Conservation (phyloP, 2,113 vertebrate species). For the Raja brachyura region DNA sequence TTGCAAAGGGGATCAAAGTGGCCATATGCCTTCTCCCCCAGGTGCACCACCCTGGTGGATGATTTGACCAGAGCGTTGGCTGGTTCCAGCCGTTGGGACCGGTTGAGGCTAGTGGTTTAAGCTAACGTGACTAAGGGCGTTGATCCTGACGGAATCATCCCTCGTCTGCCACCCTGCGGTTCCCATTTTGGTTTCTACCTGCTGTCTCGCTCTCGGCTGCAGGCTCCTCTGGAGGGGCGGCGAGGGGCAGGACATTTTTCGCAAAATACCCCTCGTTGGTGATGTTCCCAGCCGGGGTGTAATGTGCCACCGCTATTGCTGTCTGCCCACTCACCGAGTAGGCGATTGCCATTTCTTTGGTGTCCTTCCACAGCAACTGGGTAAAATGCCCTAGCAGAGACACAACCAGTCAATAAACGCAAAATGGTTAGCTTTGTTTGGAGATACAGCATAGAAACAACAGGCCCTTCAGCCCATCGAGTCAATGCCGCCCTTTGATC, state of each 20-base stretch:
- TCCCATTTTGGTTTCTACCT: background rate
- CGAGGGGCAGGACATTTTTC: background rate
- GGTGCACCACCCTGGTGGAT: no score
- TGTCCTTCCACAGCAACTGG: slow-evolving; percentile 14
- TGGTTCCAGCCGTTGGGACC: no score
- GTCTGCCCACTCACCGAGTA: background rate
- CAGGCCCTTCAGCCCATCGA: no score
- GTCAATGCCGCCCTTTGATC: no score
- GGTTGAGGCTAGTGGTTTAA: background rate
- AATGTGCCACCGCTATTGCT: background rate
- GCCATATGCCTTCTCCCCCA: no score
- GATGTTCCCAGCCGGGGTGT: slow-evolving; percentile 1
- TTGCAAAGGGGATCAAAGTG: background rate
- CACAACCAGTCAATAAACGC: background rate
- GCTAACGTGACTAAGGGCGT: background rate
- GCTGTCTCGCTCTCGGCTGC: background rate
- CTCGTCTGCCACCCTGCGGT: background rate
- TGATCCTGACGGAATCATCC: no score
- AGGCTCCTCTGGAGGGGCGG: background rate
- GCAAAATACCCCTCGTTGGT: slow-evolving; percentile 12
- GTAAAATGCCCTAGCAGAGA: slow-evolving; percentile 13
- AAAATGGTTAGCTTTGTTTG: no score
- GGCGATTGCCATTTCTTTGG: slow-evolving; percentile 23
- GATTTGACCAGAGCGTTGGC: no score
- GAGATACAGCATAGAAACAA: no score